Evolutionary conservation across 35 echinoderm and acorn worm species (phyloP).

Genomic region (Apostichopus californicus): DNA sequence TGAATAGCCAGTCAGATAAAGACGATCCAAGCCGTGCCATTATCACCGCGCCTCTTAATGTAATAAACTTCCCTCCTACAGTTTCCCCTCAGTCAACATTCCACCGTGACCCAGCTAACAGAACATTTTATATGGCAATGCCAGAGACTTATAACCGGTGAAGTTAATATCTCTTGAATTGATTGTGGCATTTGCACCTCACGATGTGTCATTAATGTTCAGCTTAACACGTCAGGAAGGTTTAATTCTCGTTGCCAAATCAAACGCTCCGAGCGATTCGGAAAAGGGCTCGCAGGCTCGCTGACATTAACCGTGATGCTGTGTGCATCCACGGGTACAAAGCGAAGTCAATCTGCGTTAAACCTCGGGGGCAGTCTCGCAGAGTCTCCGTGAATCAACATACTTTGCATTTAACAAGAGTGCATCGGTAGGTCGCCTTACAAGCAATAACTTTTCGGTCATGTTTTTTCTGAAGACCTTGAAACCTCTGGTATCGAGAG

Average conservation of each 20-base stretch:
- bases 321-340: background rate
- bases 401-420: too few relatives aligned
- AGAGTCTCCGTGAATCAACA: too few relatives aligned
- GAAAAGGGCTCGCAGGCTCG: background rate
- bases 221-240: background rate
- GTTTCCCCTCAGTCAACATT: background rate
- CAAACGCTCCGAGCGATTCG: background rate
- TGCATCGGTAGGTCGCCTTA: too few relatives aligned
- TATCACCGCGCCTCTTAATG: background rate
- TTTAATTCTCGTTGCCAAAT: background rate
- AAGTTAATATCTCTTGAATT: background rate
- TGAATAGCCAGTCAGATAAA: background rate
- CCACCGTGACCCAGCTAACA: background rate
- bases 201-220: background rate
- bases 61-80: background rate
- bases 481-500: too few relatives aligned
- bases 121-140: background rate
- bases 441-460: too few relatives aligned
- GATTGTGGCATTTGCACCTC: background rate
- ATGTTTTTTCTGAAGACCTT: too few relatives aligned
- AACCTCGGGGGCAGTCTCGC: too few relatives aligned
- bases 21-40: background rate
- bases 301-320: background rate
- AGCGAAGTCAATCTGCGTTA: too few relatives aligned
- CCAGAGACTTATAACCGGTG: background rate